A percentile compares a stretch with the other conserved stretches of the same genome.
Evolutionary conservation across 2,888 invertebrate genomes (phyloP).

Genomic region (Tupiocoris notatus): DNA sequence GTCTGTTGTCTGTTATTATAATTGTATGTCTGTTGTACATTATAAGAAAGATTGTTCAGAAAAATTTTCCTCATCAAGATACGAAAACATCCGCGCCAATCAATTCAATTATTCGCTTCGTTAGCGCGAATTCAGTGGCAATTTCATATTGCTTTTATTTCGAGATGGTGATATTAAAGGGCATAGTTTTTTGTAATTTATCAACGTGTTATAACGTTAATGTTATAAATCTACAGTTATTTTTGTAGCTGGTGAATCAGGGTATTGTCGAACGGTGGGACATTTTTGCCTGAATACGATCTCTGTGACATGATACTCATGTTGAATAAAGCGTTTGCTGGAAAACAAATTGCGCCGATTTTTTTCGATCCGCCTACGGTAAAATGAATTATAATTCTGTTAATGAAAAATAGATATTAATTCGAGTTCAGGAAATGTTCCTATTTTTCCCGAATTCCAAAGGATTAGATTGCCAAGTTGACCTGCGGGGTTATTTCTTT

Average conservation of each 20-base stretch:
- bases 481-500: no score
- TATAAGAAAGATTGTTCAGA: no score
- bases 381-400: no score
- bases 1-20: no score
- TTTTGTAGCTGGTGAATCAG: conserved; percentile 28
- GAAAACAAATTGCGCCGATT: neutral
- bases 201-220: conserved; percentile 27
- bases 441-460: neutral
- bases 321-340: conserved; percentile 21
- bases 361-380: no score
- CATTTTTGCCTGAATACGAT: neutral
- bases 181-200: conserved; percentile 20
- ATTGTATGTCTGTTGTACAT: no score
- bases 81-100: no score
- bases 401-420: no score
- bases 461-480: neutral
- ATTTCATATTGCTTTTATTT: no score
- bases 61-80: no score
- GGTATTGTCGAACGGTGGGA: neutral
- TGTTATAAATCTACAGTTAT: conserved; percentile 18
- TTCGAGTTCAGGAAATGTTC: neutral
- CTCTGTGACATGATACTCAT: neutral
- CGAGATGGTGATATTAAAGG: neutral
- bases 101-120: no score
- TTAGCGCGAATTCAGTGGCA: no score